Evolutionary conservation across 2,113 vertebrate genomes (phyloP).

Genomic region (Hippoglossus stenolepis): DNA sequence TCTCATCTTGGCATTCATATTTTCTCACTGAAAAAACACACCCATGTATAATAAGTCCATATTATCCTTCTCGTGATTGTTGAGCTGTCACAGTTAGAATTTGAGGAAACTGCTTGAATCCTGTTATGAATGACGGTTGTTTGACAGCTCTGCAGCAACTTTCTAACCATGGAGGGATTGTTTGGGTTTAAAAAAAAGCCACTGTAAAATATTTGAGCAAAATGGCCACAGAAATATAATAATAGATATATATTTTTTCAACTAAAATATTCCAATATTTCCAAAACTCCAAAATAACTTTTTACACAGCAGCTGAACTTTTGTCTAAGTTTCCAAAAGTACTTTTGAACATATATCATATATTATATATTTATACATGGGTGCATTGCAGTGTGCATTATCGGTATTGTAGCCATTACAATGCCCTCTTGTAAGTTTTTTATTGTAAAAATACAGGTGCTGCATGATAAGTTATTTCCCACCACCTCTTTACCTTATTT

Average conservation of each 20-base stretch:
- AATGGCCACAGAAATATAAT: no score
- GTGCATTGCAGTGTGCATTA: no score
- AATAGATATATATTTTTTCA: neutral
- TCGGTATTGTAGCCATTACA: no score
- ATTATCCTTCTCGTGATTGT: constrained; percentile 34
- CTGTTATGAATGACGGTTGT: constrained; percentile 43
- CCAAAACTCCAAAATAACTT: neutral
- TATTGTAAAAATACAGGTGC: no score
- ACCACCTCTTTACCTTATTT: no score
- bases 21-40: no score
- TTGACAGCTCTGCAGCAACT: constrained; percentile 60
- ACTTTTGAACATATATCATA: no score
- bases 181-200: neutral
- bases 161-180: constrained; percentile 35
- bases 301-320: constrained; percentile 12
- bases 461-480: no score
- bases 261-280: constrained; percentile 1
- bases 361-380: no score
- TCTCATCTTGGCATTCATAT: no score
- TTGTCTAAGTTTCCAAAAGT: neutral
- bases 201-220: no score
- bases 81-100: constrained; percentile 42
- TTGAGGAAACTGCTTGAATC: constrained; percentile 45
- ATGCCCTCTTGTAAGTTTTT: no score
- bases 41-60: constrained; percentile 39